phyloP scores from a whole-genome alignment of 2,797 vertebrate genomes.

The Cyprinodon diabolis region DNA sequence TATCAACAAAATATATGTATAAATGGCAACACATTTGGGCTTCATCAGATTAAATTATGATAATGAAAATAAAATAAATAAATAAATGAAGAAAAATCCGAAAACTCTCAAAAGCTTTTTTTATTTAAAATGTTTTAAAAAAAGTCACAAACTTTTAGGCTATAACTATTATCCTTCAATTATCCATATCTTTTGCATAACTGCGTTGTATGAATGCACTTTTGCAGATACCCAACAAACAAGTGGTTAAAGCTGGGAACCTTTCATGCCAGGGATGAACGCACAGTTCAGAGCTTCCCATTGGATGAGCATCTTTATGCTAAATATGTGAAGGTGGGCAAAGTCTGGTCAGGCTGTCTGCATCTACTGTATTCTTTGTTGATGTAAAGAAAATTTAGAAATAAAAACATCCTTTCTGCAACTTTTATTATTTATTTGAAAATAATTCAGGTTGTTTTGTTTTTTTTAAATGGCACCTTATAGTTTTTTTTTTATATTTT shows the following conservation, averaged over 20 bases:
- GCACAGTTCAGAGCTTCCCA: constrained; percentile 96
- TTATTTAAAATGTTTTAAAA: too few species aligned
- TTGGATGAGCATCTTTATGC: constrained; percentile 97
- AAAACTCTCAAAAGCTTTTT: too few species aligned
- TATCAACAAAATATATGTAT: too few species aligned
- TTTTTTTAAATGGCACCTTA: constrained; percentile 5
- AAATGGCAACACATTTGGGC: too few species aligned
- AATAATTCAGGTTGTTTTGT: constrained; percentile 3
- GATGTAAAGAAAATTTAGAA: neutral
- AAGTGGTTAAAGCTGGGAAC: constrained; percentile 97
- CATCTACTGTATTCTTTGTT: neutral
- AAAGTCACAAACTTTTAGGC: neutral
- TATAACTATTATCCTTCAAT: neutral
- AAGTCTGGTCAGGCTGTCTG: neutral
- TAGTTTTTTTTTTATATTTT: neutral
- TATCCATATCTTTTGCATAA: neutral
- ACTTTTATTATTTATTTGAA: neutral
- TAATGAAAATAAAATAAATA: too few species aligned
- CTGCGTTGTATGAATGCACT: constrained; percentile 1
- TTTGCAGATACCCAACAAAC: constrained; percentile 92
- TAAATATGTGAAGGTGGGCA: constrained; percentile 96
- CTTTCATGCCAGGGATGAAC: constrained; percentile 95
- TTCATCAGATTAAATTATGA: too few species aligned
- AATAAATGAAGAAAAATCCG: too few species aligned
- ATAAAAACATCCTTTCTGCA: neutral